Conservation (phyloP, 64 coral and sea anemone species). For the Montipora cactus region DNA sequence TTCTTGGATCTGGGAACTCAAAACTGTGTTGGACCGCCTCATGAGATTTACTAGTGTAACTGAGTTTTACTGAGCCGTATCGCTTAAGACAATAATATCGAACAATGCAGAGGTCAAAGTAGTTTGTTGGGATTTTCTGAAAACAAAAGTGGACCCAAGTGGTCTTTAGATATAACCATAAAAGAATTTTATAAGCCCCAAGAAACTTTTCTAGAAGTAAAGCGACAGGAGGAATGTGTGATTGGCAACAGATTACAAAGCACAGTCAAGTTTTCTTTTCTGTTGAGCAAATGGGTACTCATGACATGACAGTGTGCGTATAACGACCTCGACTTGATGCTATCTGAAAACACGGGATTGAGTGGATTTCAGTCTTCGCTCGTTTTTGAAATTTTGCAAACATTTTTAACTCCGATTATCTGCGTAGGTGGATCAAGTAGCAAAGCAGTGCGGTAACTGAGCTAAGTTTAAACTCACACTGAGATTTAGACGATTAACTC, state of each 20-base stretch:
- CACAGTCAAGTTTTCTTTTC: not conserved
- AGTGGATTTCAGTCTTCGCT: not conserved
- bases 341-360: not conserved
- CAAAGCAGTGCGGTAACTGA: not conserved
- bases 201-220: not conserved
- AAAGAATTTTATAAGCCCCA: not conserved
- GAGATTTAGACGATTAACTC: not conserved
- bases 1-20: too few relatives aligned
- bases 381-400: not conserved
- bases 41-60: not conserved
- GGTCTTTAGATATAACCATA: not conserved
- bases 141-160: not conserved
- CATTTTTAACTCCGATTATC: not conserved
- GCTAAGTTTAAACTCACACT: not conserved
- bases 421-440: not conserved
- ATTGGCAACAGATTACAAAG: not conserved
- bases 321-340: not conserved
- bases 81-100: too few relatives aligned
- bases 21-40: not conserved
- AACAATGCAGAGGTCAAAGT: too few relatives aligned
- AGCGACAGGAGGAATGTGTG: not conserved
- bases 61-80: too few relatives aligned
- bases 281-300: not conserved
- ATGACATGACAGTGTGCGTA: not conserved
- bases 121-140: not conserved